phyloP scores from a whole-genome alignment of 1,140 invertebrate species.

The Musca vetustissima region DNA sequence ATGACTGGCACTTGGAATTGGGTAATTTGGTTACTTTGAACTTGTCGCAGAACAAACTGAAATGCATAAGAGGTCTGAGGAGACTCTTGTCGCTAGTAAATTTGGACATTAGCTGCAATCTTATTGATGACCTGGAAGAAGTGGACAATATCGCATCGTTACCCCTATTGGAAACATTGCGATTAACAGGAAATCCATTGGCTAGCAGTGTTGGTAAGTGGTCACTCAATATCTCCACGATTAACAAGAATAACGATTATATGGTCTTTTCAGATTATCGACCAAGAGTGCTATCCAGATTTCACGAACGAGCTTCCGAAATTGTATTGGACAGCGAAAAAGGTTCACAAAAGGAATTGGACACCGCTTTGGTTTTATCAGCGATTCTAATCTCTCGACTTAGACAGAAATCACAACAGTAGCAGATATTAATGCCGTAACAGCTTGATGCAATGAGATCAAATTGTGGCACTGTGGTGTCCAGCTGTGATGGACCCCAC shows the following conservation, averaged over 20 bases:
- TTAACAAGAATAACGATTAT: neutral
- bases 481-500: too few species aligned
- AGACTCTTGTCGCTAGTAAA: conserved; percentile 83
- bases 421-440: neutral
- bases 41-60: conserved; percentile 83
- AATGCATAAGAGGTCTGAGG: conserved; percentile 72
- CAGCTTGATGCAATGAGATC: too few species aligned
- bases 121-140: conserved; percentile 78
- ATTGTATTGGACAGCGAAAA: conserved; percentile 85
- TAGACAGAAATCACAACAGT: conserved; percentile 26
- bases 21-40: conserved; percentile 88
- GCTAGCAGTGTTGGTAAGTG: conserved; percentile 60
- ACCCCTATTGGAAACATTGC: conserved; percentile 83
- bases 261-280: conserved; percentile 78
- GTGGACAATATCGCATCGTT: conserved; percentile 76
- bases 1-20: conserved; percentile 80
- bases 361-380: conserved; percentile 86
- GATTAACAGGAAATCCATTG: conserved; percentile 86
- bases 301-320: conserved; percentile 74
- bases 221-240: neutral
- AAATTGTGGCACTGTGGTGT: too few species aligned
- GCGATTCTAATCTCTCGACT: conserved; percentile 68
- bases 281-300: conserved; percentile 82
- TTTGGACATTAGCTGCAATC: conserved; percentile 85
- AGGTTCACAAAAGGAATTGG: conserved; percentile 83